Base-by-base conservation (phyloP, 2,888 invertebrate genomes). In the Muscina levida region DNA sequence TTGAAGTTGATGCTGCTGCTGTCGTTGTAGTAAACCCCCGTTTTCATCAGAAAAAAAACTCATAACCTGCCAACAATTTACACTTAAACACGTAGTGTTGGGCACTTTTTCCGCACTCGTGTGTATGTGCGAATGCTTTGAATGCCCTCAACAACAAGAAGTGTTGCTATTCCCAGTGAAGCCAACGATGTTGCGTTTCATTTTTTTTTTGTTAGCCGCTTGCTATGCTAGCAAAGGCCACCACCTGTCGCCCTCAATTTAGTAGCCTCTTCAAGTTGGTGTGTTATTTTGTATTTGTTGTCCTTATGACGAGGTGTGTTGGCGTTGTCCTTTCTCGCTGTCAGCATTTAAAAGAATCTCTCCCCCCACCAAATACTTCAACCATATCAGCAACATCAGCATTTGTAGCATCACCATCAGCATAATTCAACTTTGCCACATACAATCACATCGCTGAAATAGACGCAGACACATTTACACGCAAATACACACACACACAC, bases 201-300 rank as follows among this genome's bases (percentile, higher is more conserved):
- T 22, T 17, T 37, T 24, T 4, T 17, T 22, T 48, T 46, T 57
- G 37, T 31, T 39, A 31, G 31, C 13, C 53, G 11, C 42, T 39
- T 59, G 15, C 11, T 6, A 39, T 51, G 22, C 44, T 10, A 11
- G 17, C 37, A 48, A 72, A 72, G 72, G 72, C 72, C 72, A 72
- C 72, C 72, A 72, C 72, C 72, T 72, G 72, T 72, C 72, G 72
- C 59, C 72, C 72, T 72, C 72, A 72, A 72, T 72, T 72, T 72
- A 72, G 72, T 72, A 72, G 72, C 72, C 72, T 59, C 72, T 72
- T 72, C 72, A 72, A 62, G 48, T 72, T 56, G 48, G 51, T 19
- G 51, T 17, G 53, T 53, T 37, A 19, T 51, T 67, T 15, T 17
- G 1, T 26, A n/a, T 22, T 53, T 44, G 44, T 46, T 57, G 48